Percentiles rank a stretch among this genome's conserved stretches.
phyloP scores from a whole-genome alignment of 2,113 vertebrate genomes.

The Hemibagrus wyckioides region DNA sequence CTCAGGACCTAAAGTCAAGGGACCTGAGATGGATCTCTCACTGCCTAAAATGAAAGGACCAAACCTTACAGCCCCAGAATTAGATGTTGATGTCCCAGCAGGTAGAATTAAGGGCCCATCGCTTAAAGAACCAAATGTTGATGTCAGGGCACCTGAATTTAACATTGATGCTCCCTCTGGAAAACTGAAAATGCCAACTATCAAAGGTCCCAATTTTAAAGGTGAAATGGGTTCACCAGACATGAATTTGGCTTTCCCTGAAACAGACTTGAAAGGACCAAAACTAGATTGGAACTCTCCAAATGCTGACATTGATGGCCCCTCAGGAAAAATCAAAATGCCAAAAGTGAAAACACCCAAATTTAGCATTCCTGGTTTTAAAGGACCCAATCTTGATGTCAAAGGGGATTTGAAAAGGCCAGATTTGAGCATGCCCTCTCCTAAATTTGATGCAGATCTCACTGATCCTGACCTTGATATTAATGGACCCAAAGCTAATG shows the following conservation, averaged over 20 bases:
- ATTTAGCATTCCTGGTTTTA: constrained; percentile 23
- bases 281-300: constrained; percentile 56
- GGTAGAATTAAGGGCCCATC: constrained; percentile 49
- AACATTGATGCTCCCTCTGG: constrained; percentile 54
- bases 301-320: constrained; percentile 52
- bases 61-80: constrained; percentile 35
- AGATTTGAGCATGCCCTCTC: constrained; percentile 34
- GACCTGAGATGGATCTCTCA: constrained; percentile 27
- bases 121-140: constrained; percentile 50
- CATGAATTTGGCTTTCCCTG: constrained; percentile 50
- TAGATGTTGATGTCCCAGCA: constrained; percentile 30
- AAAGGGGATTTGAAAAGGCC: constrained; percentile 57
- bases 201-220: constrained; percentile 45
- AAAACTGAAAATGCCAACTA: constrained; percentile 40
- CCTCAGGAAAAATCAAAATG: constrained; percentile 57
- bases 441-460: constrained; percentile 46
- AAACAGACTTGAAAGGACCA: constrained; percentile 55
- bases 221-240: constrained; percentile 57
- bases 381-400: constrained; percentile 54
- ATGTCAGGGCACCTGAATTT: constrained; percentile 56
- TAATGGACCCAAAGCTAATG: constrained; percentile 53
- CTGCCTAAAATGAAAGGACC: background rate
- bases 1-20: constrained; percentile 42
- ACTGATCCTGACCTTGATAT: constrained; percentile 50
- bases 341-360: constrained; percentile 51